A percentile compares a stretch with the other conserved stretches of the same genome.
phyloP scores from a whole-genome alignment of 1,140 invertebrate species.

The Drosophila obscura region DNA sequence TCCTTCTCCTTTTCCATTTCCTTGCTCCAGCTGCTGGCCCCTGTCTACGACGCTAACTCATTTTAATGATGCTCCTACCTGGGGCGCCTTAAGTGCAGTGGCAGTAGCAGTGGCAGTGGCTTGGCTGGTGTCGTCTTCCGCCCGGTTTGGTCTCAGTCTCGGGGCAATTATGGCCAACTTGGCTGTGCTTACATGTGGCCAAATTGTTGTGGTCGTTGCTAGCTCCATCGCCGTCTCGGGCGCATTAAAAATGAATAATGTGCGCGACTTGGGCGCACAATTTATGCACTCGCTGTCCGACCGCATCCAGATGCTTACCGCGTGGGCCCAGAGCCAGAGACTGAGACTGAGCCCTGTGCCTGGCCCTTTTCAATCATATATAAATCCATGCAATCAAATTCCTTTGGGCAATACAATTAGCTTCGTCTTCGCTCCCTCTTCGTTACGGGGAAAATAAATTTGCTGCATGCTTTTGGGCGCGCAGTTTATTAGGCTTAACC shows the following conservation, averaged over 20 bases:
- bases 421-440: conserved; percentile 28
- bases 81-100: conserved; percentile 55
- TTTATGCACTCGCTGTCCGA: conserved; percentile 64
- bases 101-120: conserved; percentile 4
- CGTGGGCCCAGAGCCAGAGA: conserved; percentile 1
- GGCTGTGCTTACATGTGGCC: conserved; percentile 79
- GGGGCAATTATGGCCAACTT: conserved; percentile 77
- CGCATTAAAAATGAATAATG: conserved; percentile 83
- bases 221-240: conserved; percentile 44
- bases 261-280: conserved; percentile 68
- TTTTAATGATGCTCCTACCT: conserved; percentile 73
- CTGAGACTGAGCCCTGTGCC: conserved; percentile 19
- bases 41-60: conserved; percentile 70
- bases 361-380: conserved; percentile 77
- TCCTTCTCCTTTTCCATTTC: not conserved
- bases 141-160: conserved; percentile 31
- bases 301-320: conserved; percentile 49
- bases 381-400: conserved; percentile 80
- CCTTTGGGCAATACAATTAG: conserved; percentile 73
- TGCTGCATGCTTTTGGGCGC: conserved; percentile 60
- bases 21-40: conserved; percentile 16
- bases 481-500: conserved; percentile 78
- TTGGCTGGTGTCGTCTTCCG: conserved; percentile 53
- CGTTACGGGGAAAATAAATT: conserved; percentile 41
- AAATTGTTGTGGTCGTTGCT: conserved; percentile 74